Evolutionary conservation across 2,888 invertebrate species (phyloP).

Genomic region (Stenurella melanura): DNA sequence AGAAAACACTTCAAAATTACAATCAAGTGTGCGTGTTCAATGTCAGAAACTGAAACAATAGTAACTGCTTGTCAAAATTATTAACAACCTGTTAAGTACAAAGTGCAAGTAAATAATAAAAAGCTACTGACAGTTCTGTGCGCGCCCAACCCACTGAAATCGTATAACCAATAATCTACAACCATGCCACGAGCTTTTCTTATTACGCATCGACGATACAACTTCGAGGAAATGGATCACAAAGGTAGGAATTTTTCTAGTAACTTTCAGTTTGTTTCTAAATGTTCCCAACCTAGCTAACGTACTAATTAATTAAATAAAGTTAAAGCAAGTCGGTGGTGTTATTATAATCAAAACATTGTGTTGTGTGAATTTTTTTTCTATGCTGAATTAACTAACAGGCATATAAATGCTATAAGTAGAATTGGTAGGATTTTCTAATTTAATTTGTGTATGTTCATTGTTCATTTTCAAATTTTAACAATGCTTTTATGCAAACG

Average conservation of each 20-base stretch:
- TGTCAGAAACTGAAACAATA: conserved; percentile 46
- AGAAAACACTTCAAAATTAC: conserved; percentile 47
- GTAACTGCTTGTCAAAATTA: conserved; percentile 57
- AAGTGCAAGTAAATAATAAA: conserved; percentile 25
- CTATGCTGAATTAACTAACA: too few species aligned
- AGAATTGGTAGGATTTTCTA: too few species aligned
- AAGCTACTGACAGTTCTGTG: conserved; percentile 34
- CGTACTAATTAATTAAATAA: not conserved
- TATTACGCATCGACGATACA: conserved; percentile 78
- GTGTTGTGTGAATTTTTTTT: not conserved
- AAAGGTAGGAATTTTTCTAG: conserved; percentile 67
- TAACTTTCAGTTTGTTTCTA: not conserved
- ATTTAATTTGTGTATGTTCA: too few species aligned
- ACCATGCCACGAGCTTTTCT: conserved; percentile 80
- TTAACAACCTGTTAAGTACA: conserved; percentile 53
- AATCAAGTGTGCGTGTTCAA: conserved; percentile 54
- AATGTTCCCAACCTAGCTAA: not conserved
- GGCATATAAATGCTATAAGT: too few species aligned
- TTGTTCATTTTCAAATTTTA: too few species aligned
- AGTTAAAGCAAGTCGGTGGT: not conserved
- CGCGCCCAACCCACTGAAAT: conserved; percentile 23
- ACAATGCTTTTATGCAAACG: too few species aligned
- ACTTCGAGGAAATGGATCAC: conserved; percentile 69
- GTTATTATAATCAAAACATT: not conserved
- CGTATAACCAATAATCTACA: conserved; percentile 36